Conservation (phyloP, 2,888 invertebrate species). For the Allygus modestus region DNA sequence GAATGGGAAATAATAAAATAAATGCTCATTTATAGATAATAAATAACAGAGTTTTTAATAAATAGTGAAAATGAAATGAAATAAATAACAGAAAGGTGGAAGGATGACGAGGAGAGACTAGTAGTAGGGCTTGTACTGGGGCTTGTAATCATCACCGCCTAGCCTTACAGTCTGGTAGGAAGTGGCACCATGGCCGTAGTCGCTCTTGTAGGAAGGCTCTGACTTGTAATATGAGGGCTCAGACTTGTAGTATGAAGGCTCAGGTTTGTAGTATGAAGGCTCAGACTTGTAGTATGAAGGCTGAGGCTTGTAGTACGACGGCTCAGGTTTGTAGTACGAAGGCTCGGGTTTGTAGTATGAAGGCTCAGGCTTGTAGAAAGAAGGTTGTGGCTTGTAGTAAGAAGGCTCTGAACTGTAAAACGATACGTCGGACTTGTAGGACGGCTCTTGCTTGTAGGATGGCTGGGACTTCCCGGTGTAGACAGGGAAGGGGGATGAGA, state of each 20-base stretch:
- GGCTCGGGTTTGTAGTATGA: constrained; percentile 10
- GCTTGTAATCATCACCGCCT: constrained; percentile 5
- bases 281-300: constrained; percentile 13
- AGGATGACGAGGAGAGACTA: background rate
- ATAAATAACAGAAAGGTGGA: constrained; percentile 19
- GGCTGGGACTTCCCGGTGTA: constrained; percentile 13
- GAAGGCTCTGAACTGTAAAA: constrained; percentile 12
- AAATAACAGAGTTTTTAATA: constrained; percentile 19
- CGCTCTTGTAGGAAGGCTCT: constrained; percentile 9
- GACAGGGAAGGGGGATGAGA: constrained; percentile 31
- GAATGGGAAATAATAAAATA: no score
- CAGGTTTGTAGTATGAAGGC: constrained; percentile 1
- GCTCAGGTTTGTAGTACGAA: constrained; percentile 12
- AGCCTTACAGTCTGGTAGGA: constrained; percentile 37
- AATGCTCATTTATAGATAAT: no score
- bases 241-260: constrained; percentile 4
- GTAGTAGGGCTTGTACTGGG: constrained; percentile 40
- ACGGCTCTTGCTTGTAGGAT: background rate
- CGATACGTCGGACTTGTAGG: background rate
- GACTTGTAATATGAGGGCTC: constrained; percentile 1
- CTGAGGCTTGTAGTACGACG: constrained; percentile 24
- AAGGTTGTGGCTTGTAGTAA: background rate
- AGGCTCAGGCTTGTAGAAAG: constrained; percentile 15
- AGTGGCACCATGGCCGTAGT: constrained; percentile 18
- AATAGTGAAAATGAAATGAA: background rate